Percentiles rank a stretch among this genome's conserved stretches.
Evolutionary conservation across 2,888 invertebrate genomes (phyloP).

Genomic region (Harmothoe impar): DNA sequence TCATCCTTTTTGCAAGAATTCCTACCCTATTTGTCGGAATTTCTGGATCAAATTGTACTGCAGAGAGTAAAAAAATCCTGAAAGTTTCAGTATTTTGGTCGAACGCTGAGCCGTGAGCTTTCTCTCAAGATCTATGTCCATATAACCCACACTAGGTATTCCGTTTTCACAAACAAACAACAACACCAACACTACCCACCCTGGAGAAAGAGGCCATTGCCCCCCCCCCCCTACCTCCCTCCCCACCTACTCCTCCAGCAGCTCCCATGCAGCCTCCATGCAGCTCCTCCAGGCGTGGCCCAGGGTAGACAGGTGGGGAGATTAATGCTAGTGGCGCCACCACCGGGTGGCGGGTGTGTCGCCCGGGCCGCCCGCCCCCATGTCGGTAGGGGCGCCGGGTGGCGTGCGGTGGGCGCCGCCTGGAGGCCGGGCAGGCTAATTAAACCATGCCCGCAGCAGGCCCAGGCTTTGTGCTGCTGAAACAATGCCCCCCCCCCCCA

Average conservation of each 20-base stretch:
- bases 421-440: slow-evolving; percentile 3
- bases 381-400: background rate
- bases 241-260: too few relatives aligned
- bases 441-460: slow-evolving; percentile 1
- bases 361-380: background rate
- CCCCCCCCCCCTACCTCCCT: background rate
- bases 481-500: background rate
- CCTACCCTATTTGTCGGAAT: too few relatives aligned
- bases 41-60: too few relatives aligned
- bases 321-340: slow-evolving; percentile 4
- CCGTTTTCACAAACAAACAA: background rate
- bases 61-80: too few relatives aligned
- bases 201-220: background rate
- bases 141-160: too few relatives aligned
- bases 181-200: too few relatives aligned
- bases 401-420: slow-evolving; percentile 12
- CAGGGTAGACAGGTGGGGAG: background rate
- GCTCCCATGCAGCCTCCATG: background rate
- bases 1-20: too few relatives aligned
- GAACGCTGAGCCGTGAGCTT: too few relatives aligned
- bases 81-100: background rate
- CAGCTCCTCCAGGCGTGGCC: background rate
- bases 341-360: background rate
- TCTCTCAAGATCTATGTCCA: too few relatives aligned
- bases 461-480: background rate